Evolutionary conservation across 2,888 invertebrate genomes (phyloP), one percentile per base, ranked within the genome.

Genomic region (Drosophila merina): DNA sequence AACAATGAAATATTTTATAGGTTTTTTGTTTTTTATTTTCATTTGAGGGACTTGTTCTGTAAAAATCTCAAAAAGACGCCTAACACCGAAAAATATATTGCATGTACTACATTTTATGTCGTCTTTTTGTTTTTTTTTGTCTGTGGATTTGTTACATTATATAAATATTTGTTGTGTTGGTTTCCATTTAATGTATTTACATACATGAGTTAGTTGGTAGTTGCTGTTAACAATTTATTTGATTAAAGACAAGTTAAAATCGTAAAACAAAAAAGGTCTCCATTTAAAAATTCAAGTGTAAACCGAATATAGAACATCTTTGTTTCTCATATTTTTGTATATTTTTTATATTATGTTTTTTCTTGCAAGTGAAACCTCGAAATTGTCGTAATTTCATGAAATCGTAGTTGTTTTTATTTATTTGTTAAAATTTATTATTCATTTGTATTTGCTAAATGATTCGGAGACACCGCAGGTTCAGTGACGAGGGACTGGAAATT

Each of bases 11-110:
- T 89, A 86, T 77, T 79, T 86, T 79, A 67, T 55, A 20, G 20
- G 20, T 20, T 20, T 76, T 75, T 64, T 72, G 76, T 68, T 71
- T 54, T 75, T 57, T 71, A 47, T 60, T 54, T 72, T 59, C 40
- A 36, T 52, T 62, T 51, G 63, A 64, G 63, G 63, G 63, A 64
- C 60, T 70, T 74, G 40, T 79, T 81, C 76, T 86, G 86, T 89
- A 81, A 86, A 88, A 86, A 89, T 89, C 89, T 89, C 88, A 90
- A 91, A 91, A 91, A 91, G 90, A 91, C 91, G 90, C 88, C 91
- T 91, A 91, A 91, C 91, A 91, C 90, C 91, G 89, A 91, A 91
- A 91, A 90, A 91, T 91, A 91, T 90, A 88, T 90, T 82, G 85
- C 82, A 82, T 85, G 79, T 85, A 77, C 85, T 82, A 82, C 82